Evolutionary conservation across 2,888 invertebrate species (phyloP).

Genomic region (Oxyteleia sp.): DNA sequence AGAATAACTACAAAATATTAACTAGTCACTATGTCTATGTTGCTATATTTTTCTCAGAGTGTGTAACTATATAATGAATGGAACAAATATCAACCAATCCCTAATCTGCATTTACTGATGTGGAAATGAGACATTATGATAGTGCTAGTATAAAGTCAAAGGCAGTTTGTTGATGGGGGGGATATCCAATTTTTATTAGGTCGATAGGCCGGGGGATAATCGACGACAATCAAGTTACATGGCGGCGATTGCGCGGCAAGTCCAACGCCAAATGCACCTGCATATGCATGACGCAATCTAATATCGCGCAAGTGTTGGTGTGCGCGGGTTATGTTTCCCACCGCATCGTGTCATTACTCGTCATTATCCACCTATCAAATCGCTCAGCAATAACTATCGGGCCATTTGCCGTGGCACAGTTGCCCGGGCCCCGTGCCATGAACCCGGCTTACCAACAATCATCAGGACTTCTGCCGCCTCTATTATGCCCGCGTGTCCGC

Average conservation of each 20-base stretch:
- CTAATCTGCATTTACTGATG: too few species aligned
- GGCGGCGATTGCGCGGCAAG: constrained; percentile 83
- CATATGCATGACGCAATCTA: constrained; percentile 87
- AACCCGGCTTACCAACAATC: constrained; percentile 79
- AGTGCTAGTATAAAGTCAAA: too few species aligned
- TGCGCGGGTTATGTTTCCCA: constrained; percentile 77
- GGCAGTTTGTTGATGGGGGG: too few species aligned
- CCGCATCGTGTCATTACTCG: constrained; percentile 83
- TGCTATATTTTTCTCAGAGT: too few species aligned
- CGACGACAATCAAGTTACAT: constrained; percentile 87
- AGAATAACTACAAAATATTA: too few species aligned
- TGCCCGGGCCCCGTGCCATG: constrained; percentile 68
- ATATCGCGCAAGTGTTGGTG: constrained; percentile 74
- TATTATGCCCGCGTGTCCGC: constrained; percentile 44
- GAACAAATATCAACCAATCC: too few species aligned
- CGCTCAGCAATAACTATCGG: constrained; percentile 85
- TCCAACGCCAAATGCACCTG: constrained; percentile 85
- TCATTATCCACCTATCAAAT: constrained; percentile 84
- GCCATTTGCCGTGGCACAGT: constrained; percentile 74
- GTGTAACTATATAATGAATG: too few species aligned
- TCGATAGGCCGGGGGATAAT: constrained; percentile 84
- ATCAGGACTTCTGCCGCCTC: constrained; percentile 70
- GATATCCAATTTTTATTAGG: too few species aligned
- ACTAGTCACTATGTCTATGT: too few species aligned
- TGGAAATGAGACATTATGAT: too few species aligned